These are phyloP conservation scores for Pegoplata infirma DNA, from an alignment of 2,888 invertebrate species.

Conservation along the genomic window DNA sequence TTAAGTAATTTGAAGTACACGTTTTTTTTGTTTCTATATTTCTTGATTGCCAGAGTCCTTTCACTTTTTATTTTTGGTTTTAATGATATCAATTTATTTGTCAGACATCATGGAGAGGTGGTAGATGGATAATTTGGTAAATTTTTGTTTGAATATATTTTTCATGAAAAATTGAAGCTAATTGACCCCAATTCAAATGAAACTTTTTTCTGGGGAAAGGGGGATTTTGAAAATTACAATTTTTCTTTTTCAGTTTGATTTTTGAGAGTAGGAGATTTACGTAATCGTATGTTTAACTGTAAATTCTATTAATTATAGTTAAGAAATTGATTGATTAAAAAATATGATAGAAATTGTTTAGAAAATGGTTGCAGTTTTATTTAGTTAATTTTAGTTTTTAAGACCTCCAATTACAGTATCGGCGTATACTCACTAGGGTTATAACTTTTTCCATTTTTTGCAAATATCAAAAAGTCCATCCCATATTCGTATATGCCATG, in stretches of 20 bases:
- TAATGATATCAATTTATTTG: slow-evolving; percentile 40
- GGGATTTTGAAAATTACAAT: background rate
- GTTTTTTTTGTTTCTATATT: background rate
- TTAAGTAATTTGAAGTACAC: slow-evolving; percentile 5
- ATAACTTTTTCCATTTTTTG: no score
- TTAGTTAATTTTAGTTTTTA: no score
- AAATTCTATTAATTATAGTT: no score
- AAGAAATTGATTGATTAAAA: no score
- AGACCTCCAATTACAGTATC: no score
- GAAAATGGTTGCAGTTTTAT: no score
- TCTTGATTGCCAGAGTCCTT: slow-evolving; percentile 1
- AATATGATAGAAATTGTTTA: no score
- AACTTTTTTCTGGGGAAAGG: no score
- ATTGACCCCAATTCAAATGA: slow-evolving; percentile 19
- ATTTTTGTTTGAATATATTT: background rate
- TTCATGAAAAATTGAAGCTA: slow-evolving; percentile 12
- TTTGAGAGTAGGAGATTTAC: background rate
- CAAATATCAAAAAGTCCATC: no score
- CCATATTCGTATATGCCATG: no score
- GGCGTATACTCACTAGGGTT: no score
- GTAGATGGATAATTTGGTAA: slow-evolving; percentile 20
- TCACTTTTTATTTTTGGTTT: background rate
- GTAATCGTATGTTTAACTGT: background rate
- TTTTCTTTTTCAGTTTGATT: background rate
- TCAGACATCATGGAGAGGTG: slow-evolving; percentile 4